These are phyloP conservation scores for Leucozona laternaria DNA, from an alignment of 2,888 invertebrate genomes.

Conservation along the genomic window DNA sequence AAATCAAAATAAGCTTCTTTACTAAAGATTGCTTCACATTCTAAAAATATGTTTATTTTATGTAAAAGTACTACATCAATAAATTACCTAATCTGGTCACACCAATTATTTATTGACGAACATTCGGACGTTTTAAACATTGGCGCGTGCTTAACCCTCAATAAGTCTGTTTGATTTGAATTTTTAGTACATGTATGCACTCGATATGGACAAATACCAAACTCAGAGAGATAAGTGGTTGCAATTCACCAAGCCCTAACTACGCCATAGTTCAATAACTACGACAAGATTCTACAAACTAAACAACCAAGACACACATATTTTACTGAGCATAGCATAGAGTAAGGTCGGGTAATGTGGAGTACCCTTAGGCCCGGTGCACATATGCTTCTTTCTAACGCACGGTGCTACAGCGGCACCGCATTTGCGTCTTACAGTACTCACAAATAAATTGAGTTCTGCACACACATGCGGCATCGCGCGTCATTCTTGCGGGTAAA, in stretches of 20 bases:
- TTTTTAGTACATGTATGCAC: neutral
- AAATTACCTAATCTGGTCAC: conserved; percentile 26
- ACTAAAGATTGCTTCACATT: no score
- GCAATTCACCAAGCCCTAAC: neutral
- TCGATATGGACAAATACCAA: neutral
- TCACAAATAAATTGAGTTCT: no score
- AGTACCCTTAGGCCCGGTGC: no score
- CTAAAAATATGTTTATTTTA: no score
- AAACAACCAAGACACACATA: neutral
- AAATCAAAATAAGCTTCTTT: no score
- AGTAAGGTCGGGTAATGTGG: no score
- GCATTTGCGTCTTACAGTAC: no score
- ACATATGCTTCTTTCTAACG: no score
- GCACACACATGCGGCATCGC: no score
- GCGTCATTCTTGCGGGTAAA: no score
- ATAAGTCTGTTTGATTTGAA: neutral
- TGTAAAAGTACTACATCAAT: no score
- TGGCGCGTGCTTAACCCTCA: conserved; percentile 17
- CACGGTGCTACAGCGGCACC: no score
- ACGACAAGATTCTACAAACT: neutral
- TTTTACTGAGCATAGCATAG: neutral
- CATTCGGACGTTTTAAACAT: conserved; percentile 5
- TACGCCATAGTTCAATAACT: conserved; percentile 10
- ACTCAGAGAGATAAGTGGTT: neutral
- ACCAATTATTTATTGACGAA: neutral